Conservation (phyloP, 2,888 invertebrate species). For the Noctua janthina region DNA sequence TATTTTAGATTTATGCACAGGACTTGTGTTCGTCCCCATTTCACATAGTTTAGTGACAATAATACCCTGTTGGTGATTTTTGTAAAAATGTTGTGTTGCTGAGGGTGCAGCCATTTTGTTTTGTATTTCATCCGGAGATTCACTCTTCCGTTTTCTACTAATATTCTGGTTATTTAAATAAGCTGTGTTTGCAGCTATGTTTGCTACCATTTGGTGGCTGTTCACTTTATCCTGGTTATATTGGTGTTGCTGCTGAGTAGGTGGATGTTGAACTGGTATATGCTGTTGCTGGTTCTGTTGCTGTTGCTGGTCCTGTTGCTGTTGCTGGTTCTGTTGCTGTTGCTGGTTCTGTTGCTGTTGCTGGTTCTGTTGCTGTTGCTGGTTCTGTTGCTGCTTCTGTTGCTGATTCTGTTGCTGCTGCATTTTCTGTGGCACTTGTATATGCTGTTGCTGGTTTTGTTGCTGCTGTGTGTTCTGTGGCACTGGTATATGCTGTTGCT, state of each 20-base stretch:
- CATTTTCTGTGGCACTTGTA: constrained; percentile 2
- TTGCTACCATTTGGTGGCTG: constrained; percentile 42
- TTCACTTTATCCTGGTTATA: constrained; percentile 53
- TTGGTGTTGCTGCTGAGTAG: constrained; percentile 37
- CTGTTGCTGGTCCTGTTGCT: neutral
- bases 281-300: constrained; percentile 37
- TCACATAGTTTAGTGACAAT: constrained; percentile 70
- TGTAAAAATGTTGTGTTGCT: constrained; percentile 55
- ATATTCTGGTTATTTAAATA: constrained; percentile 56
- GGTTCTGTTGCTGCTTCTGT: neutral
- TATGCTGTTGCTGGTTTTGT: constrained; percentile 37
- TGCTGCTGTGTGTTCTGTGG: neutral
- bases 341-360: neutral
- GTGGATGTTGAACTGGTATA: constrained; percentile 54
- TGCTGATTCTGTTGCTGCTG: neutral
- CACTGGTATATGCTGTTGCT: neutral
- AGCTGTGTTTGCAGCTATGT: constrained; percentile 45
- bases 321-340: neutral
- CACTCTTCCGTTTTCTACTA: constrained; percentile 83
- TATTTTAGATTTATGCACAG: constrained; percentile 68
- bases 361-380: neutral
- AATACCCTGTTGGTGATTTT: constrained; percentile 60
- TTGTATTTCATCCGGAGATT: constrained; percentile 82
- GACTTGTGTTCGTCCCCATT: constrained; percentile 73
- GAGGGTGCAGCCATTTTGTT: constrained; percentile 71